Evolutionary conservation across 2,888 invertebrate genomes (phyloP), one percentile per base, ranked within the genome.

Genomic region (Drosophila nigritarsus): DNA sequence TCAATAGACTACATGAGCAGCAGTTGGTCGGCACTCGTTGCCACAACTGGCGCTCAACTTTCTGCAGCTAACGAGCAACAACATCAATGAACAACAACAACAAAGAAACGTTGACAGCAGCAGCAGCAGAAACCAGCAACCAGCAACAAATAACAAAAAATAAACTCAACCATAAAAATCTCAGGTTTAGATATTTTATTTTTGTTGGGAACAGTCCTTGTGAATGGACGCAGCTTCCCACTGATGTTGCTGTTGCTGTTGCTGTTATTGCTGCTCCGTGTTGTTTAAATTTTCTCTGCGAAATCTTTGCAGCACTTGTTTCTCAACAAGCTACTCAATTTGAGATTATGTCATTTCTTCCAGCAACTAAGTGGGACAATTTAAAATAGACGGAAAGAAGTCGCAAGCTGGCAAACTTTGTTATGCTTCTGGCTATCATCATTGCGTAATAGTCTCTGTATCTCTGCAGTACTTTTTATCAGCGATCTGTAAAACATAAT

Each of bases 141-240:
- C 9, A 54, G 49, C 65, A 77, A 77, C 75, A 82, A 77, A 86
- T 71, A 73, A 76, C 70, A 58, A 68, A 73, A 80, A 75, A 80
- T 78, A 85, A 85, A 89, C 73, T 82, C 71, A 67, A 74, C 85
- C 78, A 89, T 83, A 87, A 89, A 83, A 89, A 87, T 89, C 89
- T 80, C 78, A 85, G 89, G 89, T 85, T 87, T 87, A 85, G 82
- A 77, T 82, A 58, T 65, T 71, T 70, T 64, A 55, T 87, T 60
- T 71, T 73, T 66, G 54, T 55, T 51, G 42, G 45, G 58, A 76
- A 30, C 64, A 68, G 48, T 56, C 29, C 20, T 30, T 51, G 45
- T 59, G 49, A 73, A 58, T 73, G 73, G 48, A 53, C 74, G 59
- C 49, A 56, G 40, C 49, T 58, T 64, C 15, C 32, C 49, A 24